These are phyloP conservation scores for Channa striata DNA, from an alignment of 2,797 vertebrate genomes.

Conservation along the genomic window DNA sequence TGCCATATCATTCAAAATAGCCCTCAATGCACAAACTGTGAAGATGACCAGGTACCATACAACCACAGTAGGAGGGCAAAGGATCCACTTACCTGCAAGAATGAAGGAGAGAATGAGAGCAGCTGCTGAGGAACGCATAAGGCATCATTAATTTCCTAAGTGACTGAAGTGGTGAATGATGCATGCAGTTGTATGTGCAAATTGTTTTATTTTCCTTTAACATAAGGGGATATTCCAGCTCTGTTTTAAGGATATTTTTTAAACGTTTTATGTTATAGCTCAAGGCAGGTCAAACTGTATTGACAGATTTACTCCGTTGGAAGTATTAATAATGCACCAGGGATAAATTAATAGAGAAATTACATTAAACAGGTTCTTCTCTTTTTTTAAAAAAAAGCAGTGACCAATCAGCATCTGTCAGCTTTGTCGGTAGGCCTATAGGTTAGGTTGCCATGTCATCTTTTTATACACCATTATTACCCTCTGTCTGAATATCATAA, in stretches of 20 bases:
- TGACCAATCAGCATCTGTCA: background rate
- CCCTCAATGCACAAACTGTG: background rate
- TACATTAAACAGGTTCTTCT: background rate
- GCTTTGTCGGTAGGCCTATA: background rate
- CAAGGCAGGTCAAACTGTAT: background rate
- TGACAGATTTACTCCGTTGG: background rate
- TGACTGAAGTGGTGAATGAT: constrained; percentile 21
- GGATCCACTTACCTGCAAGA: constrained; percentile 50
- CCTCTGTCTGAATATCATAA: background rate
- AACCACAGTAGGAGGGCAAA: constrained; percentile 19
- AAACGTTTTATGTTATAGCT: background rate
- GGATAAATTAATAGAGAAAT: background rate
- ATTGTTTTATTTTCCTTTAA: background rate
- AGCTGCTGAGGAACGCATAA: constrained; percentile 22
- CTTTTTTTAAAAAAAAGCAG: background rate
- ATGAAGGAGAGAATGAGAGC: constrained; percentile 14
- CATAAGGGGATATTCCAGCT: background rate
- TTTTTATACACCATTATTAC: background rate
- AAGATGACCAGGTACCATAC: constrained; percentile 1
- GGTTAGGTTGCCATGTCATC: background rate
- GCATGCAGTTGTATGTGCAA: background rate
- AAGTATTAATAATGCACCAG: background rate
- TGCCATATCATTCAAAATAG: constrained; percentile 40
- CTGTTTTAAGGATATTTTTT: background rate
- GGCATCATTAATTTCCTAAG: constrained; percentile 24